phyloP scores from a whole-genome alignment of 1,140 invertebrate genomes.

The Linepithema humile region DNA sequence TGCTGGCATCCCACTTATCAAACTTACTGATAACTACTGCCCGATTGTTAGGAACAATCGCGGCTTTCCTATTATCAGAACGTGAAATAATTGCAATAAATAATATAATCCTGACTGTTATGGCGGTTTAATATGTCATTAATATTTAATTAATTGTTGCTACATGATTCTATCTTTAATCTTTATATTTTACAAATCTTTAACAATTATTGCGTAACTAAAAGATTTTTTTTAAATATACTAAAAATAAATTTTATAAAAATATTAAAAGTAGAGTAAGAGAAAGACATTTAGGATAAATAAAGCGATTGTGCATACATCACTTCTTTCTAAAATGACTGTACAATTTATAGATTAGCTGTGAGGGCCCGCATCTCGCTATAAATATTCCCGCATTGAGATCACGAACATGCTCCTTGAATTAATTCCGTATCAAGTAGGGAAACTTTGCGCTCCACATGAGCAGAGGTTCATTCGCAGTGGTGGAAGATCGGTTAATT shows the following conservation, averaged over 20 bases:
- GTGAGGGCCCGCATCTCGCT: background rate
- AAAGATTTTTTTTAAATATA: background rate
- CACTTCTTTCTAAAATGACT: background rate
- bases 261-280: background rate
- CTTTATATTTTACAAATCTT: background rate
- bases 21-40: conserved; percentile 4
- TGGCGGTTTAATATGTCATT: background rate
- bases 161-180: background rate
- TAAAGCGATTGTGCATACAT: background rate
- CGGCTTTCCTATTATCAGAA: background rate
- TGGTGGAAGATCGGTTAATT: conserved; percentile 51
- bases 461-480: conserved; percentile 36
- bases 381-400: conserved; percentile 19
- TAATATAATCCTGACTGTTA: background rate
- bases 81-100: background rate
- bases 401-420: background rate
- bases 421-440: background rate
- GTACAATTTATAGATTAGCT: background rate
- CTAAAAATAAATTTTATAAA: background rate
- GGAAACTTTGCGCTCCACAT: background rate
- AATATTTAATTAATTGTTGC: background rate
- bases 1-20: background rate
- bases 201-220: background rate
- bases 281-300: background rate
- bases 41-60: background rate